Percentiles rank a stretch among this genome's conserved stretches.
phyloP scores from a whole-genome alignment of 2,113 vertebrate species.

The Oncorhynchus keta region DNA sequence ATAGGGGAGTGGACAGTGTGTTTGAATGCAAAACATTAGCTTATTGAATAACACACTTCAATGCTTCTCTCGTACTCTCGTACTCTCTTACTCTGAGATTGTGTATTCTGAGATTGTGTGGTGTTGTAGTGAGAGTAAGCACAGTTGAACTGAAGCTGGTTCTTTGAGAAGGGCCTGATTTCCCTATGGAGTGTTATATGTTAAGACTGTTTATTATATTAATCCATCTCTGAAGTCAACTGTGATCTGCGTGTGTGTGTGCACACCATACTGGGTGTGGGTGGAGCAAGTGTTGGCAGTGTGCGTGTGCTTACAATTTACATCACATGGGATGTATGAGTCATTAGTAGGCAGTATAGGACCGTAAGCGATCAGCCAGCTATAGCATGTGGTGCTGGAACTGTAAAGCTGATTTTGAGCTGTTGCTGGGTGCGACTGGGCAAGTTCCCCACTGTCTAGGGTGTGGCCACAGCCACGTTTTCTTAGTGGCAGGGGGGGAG shows the following conservation, averaged over 20 bases:
- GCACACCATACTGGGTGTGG: background rate
- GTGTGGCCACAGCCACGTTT: constrained; percentile 43
- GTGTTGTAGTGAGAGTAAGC: too few relatives aligned
- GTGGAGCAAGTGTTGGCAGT: background rate
- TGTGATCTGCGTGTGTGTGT: too few relatives aligned
- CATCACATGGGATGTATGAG: too few relatives aligned
- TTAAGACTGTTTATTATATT: too few relatives aligned
- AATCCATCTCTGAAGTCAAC: too few relatives aligned
- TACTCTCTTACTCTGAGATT: too few relatives aligned
- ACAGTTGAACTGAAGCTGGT: too few relatives aligned
- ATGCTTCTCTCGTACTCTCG: background rate
- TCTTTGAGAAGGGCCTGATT: too few relatives aligned
- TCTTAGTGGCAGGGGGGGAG: background rate
- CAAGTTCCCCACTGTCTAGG: constrained; percentile 44
- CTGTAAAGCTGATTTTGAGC: background rate
- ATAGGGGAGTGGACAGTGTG: too few relatives aligned
- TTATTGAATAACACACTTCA: background rate
- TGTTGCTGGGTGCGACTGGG: constrained; percentile 29
- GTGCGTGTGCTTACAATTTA: background rate
- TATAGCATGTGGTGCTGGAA: background rate
- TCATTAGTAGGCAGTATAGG: background rate
- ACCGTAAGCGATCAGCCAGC: background rate
- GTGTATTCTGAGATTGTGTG: background rate
- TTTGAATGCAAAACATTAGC: too few relatives aligned
- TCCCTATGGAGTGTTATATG: too few relatives aligned